Percentiles rank a stretch among this genome's conserved stretches.
Evolutionary conservation across 2,797 vertebrate species (phyloP).

Genomic region (Catharus ustulatus): DNA sequence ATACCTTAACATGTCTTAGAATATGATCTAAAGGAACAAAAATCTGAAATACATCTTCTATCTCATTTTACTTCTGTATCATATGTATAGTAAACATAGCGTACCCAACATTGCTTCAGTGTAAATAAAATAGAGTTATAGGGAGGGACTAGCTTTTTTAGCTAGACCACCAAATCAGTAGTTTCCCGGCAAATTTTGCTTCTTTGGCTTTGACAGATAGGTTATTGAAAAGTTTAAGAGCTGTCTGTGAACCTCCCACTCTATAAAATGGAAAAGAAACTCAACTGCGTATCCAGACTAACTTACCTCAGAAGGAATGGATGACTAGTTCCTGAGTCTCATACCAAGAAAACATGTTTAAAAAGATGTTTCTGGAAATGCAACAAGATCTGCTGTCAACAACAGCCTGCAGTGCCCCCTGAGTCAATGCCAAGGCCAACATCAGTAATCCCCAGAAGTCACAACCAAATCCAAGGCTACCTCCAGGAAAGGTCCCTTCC

Average conservation of each 20-base stretch:
- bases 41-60: neutral
- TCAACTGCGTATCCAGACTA: neutral
- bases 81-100: slow-evolving; percentile 52
- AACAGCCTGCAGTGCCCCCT: neutral
- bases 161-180: neutral
- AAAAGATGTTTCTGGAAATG: neutral
- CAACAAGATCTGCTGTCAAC: neutral
- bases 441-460: neutral
- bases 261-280: neutral
- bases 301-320: neutral
- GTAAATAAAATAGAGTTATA: slow-evolving; percentile 57
- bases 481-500: neutral
- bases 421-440: neutral
- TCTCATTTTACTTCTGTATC: slow-evolving; percentile 56
- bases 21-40: slow-evolving; percentile 33
- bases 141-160: neutral
- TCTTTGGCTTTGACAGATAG: neutral
- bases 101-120: neutral
- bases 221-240: neutral
- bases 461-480: neutral
- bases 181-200: neutral
- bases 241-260: neutral
- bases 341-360: neutral
- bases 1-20: neutral
- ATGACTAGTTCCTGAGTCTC: neutral